A percentile compares a stretch with the other conserved stretches of the same genome.
Evolutionary conservation across 2,113 vertebrate species (phyloP).

Genomic region (Anthoscopus minutus): DNA sequence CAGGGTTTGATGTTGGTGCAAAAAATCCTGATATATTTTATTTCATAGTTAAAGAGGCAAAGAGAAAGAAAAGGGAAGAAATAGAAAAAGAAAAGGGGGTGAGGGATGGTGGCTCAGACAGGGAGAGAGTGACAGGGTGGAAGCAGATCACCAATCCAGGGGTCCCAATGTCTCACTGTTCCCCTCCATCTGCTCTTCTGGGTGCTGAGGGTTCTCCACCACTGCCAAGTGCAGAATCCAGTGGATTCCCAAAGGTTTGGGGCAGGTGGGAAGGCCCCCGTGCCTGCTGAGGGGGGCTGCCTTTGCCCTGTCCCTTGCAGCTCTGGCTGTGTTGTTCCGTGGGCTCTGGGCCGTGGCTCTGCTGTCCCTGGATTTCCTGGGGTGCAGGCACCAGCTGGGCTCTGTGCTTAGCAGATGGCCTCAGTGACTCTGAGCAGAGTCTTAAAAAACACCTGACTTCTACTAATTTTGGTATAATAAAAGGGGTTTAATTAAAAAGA

Average conservation of each 20-base stretch:
- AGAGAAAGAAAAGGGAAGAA: neutral
- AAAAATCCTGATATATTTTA: neutral
- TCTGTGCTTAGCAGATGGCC: too few relatives aligned
- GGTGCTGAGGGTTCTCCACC: fast-evolving
- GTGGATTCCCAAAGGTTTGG: fast-evolving
- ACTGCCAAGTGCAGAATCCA: fast-evolving
- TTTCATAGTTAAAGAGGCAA: neutral
- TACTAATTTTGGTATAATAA: too few relatives aligned
- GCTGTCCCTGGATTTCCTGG: too few relatives aligned
- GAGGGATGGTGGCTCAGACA: fast-evolving
- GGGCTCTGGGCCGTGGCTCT: neutral
- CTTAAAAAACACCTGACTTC: too few relatives aligned
- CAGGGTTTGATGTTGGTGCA: neutral
- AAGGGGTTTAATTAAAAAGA: too few relatives aligned
- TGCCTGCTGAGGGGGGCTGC: too few relatives aligned
- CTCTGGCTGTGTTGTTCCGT: too few relatives aligned
- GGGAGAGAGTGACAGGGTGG: neutral
- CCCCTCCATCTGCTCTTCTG: neutral
- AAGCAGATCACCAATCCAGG: neutral
- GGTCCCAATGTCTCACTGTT: neutral
- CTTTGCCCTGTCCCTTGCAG: neutral
- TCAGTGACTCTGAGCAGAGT: too few relatives aligned
- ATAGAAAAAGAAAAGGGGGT: neutral
- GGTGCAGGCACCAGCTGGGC: too few relatives aligned
- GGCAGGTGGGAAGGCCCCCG: neutral